Base-by-base conservation (phyloP, 2,888 invertebrate genomes). In the Macrophya alboannulata region DNA sequence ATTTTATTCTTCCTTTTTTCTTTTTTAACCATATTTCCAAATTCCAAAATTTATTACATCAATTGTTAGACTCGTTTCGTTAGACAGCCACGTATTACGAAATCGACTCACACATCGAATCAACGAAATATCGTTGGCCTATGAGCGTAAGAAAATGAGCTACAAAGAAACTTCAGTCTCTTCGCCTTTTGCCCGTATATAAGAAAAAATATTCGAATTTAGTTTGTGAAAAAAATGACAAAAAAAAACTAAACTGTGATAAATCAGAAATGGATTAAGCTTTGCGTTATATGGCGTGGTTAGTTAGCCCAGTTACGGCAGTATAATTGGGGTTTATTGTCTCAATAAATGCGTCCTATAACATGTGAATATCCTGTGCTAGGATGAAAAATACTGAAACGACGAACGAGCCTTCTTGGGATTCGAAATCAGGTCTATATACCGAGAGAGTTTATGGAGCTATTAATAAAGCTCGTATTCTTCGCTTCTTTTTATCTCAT, bases 261-360 rank as follows among this genome's bases (percentile, higher is more conserved):
- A 81, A 81, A 59, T 59, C 40, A 62, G 37, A 62, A 25, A 81
- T 31, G 62, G 81, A 81, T 81, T 21, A 51, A 62, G 81, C 59
- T 15, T 17, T 43, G 8, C 81, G n/a, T 40, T 48, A 51, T 62
- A 51, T 81, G 81, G 86, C 86, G 84, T 87, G 90, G 91, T 90
- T 92, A 92, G 92, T 92, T 92, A 92, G 91, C 88, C 88, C 87
- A 68, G 88, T 89, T 90, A 90, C 88, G 89, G 88, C 88, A 88
- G 88, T 90, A 90, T 92, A 92, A 92, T 92, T 92, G 91, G 92
- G 90, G 90, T 92, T 92, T 92, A 92, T 92, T 91, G 92, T 92
- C 91, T 88, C 91, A 90, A 92, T 92, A 92, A 92, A 92, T 91
- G 83, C 31, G 92, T 90, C 91, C 88, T 90, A 91, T 89, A 91